Evolutionary conservation across 2,113 vertebrate species (phyloP), one percentile per base, ranked within the genome.

Genomic region (Craseonycteris thonglongyai): DNA sequence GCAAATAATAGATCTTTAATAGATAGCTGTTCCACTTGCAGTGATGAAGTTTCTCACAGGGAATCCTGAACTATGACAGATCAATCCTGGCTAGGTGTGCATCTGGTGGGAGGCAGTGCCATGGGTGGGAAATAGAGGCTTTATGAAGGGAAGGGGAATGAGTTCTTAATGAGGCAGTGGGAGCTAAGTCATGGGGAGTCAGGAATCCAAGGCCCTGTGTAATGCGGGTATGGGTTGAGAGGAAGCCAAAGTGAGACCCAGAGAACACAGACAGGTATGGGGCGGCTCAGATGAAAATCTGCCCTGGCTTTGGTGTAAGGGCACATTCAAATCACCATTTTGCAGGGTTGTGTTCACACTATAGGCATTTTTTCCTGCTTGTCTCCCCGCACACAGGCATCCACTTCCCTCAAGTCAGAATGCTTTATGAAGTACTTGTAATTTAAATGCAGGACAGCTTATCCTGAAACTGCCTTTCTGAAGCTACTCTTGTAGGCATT

Each of bases 1-100:
- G 45, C n/a, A 69, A 90, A 86, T 68, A 66, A 59, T 74, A 90
- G 51, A 33, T 96, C 30, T 92, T 85, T 88, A 87, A 49, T 65
- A 76, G 26, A 28, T 80, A 38, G 16, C 51, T 74, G 30, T 56
- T 33, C 33, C 11, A 51, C 33, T 35, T 63, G 42, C 66, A 16
- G 4, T 78, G 84, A 49, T 71, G 58, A 54, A 47, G 5, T 79
- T 93, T 93, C 61, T 94, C 38, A 71, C 82, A 88, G 47, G 75
- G 8, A 66, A 68, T 93, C 12, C 42, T 90, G 65, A 47, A 6
- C 81, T 74, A 21, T 93, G n/a, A 26, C 38, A 82, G 81, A 6
- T 59, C 42, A 38, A 21, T 30, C 26, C 51, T 38, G 58, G 21
- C 35, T 59, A 47, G 35, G 14, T 93, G 5, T 45, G 30, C 47